A percentile compares a stretch with the other conserved stretches of the same genome.
These are phyloP conservation scores for Tokudaia muenninki DNA, from an alignment of 2,797 vertebrate species.

Conservation along the genomic window DNA sequence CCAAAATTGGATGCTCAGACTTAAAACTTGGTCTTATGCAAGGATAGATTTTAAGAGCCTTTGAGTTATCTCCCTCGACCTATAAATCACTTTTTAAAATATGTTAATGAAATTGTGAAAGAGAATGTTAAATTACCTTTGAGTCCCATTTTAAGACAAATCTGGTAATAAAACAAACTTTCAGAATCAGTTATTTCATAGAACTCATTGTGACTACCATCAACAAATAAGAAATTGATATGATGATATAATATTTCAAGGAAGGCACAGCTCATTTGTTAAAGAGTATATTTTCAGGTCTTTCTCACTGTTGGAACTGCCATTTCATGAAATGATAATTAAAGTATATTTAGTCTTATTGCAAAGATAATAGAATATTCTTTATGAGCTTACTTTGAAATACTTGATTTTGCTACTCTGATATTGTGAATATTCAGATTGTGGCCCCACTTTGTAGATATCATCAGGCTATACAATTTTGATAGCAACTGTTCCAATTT, in stretches of 20 bases:
- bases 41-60: not conserved
- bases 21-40: not conserved
- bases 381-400: not conserved
- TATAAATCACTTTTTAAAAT: not conserved
- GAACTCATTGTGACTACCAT: not conserved
- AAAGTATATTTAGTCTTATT: not conserved
- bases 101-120: not conserved
- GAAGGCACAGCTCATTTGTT: not conserved
- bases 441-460: not conserved
- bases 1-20: not conserved
- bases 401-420: not conserved
- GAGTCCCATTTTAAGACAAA: not conserved
- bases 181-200: not conserved
- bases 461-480: not conserved
- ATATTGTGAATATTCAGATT: not conserved
- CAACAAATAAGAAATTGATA: not conserved
- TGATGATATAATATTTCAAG: not conserved
- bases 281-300: not conserved
- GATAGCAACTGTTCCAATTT: not conserved
- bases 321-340: not conserved
- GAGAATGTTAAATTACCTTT: not conserved
- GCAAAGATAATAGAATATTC: not conserved
- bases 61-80: not conserved
- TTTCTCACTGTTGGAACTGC: not conserved
- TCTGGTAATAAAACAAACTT: not conserved